A percentile compares a stretch with the other conserved stretches of the same genome.
Conservation (phyloP, 2,797 vertebrate genomes). For the Lacerta viridis region DNA sequence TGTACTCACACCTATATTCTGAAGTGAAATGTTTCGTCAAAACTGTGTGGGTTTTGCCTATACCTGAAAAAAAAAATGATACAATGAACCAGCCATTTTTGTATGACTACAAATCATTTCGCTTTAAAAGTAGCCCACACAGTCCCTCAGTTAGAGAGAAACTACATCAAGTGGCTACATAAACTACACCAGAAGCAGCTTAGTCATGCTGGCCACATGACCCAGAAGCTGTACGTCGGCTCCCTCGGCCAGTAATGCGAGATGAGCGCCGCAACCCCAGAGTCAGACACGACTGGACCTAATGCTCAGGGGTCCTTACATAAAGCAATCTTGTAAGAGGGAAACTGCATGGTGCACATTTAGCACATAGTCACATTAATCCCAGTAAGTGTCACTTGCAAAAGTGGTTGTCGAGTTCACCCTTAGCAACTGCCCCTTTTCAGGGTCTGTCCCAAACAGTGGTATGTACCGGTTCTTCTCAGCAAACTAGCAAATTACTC, state of each 20-base stretch:
- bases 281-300: too few species aligned
- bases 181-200: too few species aligned
- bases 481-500: neutral
- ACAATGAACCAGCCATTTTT: neutral
- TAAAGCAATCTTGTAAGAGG: neutral
- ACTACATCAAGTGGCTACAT: neutral
- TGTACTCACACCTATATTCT: neutral
- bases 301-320: too few species aligned
- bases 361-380: neutral
- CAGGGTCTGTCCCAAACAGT: neutral
- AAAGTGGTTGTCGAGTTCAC: neutral
- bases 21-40: neutral
- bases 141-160: neutral
- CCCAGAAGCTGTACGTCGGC: too few species aligned
- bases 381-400: neutral
- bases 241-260: too few species aligned
- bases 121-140: neutral
- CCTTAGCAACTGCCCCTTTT: neutral
- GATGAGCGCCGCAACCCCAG: too few species aligned
- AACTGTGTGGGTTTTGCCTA: neutral
- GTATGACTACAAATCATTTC: neutral
- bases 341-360: neutral
- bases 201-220: too few species aligned
- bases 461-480: neutral
- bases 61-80: accelerated